Base-by-base conservation (phyloP, 2,797 vertebrate species). In the Varecia variegata region DNA sequence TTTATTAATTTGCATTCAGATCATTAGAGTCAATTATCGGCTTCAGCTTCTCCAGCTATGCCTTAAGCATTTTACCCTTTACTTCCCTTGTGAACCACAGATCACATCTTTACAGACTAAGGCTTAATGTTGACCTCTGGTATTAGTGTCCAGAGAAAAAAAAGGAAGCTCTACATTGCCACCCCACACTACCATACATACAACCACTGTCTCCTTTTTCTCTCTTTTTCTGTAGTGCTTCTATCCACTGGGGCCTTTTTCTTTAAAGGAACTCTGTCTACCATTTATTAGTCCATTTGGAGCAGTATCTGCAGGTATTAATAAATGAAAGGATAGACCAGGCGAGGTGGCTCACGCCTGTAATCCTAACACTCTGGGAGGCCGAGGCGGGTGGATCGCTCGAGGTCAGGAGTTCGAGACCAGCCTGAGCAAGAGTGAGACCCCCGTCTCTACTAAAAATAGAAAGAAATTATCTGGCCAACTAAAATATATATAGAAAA, bases 1-100 rank as follows among this genome's bases (percentile, higher is more conserved):
- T 93, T 97, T 96, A 97, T 97, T 96, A 97, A 98, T 98, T 97
- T 97, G 96, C 97, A 97, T 97, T 97, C 93, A 88, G 93, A 97
- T 98, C 93, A 95, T 97, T 96, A 97, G 93, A 96, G 93, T 80
- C 93, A 97, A 97, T 97, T 97, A 97, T 71, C 76, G 93, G 89
- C 86, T 94, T 80, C 89, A 92, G 95, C 89, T 92, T 91, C 80
- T 87, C 86, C 71, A 38, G 60, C 35, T 20, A 21, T 25, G 70
- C 80, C 82, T 58, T 76, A 11, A 90, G 92, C 84, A 45, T 70
- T 82, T 97, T 65, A 94, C 79, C 88, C 91, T 95, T 89, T 92
- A 45, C 79, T 86, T 88, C 23, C 92, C 90, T 85, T 40, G 83
- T 77, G 60, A 92, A 68, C 27, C 54, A 12, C 38, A 40, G 47